Evolutionary conservation across 2,888 invertebrate species (phyloP).

Genomic region (Odontomyia ornata): DNA sequence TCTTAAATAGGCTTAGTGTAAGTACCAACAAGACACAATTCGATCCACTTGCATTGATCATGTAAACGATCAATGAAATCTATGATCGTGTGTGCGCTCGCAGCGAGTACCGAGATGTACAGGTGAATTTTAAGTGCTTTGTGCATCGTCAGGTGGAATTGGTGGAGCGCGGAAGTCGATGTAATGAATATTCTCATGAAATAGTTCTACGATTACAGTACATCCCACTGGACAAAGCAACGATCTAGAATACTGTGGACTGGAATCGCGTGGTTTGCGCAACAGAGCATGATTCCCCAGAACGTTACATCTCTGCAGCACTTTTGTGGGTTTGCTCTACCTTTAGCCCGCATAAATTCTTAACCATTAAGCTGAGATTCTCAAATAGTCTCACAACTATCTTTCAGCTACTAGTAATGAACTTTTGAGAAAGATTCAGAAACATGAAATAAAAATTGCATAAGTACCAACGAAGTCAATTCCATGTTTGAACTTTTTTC

Average conservation of each 20-base stretch:
- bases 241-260: not conserved
- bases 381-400: too few species aligned
- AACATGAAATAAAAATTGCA: too few species aligned
- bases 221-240: too few species aligned
- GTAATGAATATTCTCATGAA: not conserved
- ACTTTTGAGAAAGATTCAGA: too few species aligned
- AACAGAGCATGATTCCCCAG: constrained; percentile 40
- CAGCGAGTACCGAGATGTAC: not conserved
- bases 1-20: too few species aligned
- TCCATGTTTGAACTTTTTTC: too few species aligned
- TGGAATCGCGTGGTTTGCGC: not conserved
- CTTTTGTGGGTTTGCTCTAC: constrained; percentile 10
- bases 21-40: not conserved
- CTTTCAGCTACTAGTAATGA: too few species aligned
- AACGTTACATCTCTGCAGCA: not conserved
- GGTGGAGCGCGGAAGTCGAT: not conserved
- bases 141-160: not conserved
- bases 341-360: not conserved
- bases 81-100: not conserved
- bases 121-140: not conserved
- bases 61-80: not conserved
- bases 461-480: too few species aligned
- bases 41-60: constrained; percentile 5
- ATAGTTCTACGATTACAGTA: not conserved
- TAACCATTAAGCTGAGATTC: not conserved